Evolutionary conservation across 1,140 invertebrate genomes (phyloP), one percentile per base, ranked within the genome.

Genomic region (Parasteatoda tepidariorum): DNA sequence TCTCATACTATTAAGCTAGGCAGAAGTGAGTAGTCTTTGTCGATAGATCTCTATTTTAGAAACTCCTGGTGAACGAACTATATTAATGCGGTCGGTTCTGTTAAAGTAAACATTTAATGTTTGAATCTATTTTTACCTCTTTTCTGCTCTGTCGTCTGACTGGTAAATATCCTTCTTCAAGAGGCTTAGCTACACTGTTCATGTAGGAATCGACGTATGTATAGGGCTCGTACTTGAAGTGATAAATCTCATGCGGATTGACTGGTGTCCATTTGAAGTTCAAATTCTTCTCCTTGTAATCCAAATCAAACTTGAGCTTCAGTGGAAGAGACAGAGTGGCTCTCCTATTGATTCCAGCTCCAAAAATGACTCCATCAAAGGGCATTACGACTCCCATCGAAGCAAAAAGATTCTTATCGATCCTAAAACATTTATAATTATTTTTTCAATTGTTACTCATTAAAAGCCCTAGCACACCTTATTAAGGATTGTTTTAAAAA

Each of bases 211-310:
- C 67, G 9, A 57, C 24, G 54, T 48, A 85, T 2, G 84, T 85
- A 26, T 38, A 75, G 13, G 84, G 84, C 15, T 78, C 62, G 18
- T 74, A 83, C 22, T 83, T 67, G 74, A 83, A 75, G 34, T 83
- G 64, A 31, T 71, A 83, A 11, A 85, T 24, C 2, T 85, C 66
- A n/a, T 84, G 83, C 5, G 64, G 59, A 0, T 22, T 28, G 2
- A 85, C 71, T n/a, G 84, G 84, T 0, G 61, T 70, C 54, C 68
- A 78, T 11, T 84, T 59, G 11, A 41, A 24, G n/a, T 48, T 64
- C 6, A 85, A 28, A 22, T 73, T 79, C 22, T 79, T 71, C 9
- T 73, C 75, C 28, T 79, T 74, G 4, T 79, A 34, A 13, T 78
- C 59, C 2, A 79, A n/a, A 3, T 71, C 70, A 2, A 84, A 15